Percentiles rank a stretch among this genome's conserved stretches.
phyloP scores from a whole-genome alignment of 1,140 invertebrate genomes.

The Leptopilina boulardi region DNA sequence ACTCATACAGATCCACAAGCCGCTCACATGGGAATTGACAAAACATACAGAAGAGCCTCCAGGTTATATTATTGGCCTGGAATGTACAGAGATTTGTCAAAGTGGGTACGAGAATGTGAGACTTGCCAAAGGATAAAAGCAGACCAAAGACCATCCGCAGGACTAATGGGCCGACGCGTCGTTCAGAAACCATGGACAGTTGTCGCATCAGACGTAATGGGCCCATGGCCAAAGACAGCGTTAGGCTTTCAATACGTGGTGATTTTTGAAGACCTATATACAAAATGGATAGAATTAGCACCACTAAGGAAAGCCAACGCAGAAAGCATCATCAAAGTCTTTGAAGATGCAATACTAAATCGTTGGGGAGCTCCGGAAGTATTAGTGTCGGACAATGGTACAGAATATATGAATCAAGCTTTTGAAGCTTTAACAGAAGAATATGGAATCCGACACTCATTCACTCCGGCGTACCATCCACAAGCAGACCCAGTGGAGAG shows the following conservation, averaged over 20 bases:
- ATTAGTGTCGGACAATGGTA: neutral
- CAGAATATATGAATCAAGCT: neutral
- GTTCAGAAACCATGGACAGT: conserved; percentile 55
- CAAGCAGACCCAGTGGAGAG: neutral
- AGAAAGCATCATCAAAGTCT: conserved; percentile 49
- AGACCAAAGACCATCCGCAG: conserved; percentile 49
- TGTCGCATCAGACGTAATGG: conserved; percentile 60
- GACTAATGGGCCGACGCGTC: conserved; percentile 54
- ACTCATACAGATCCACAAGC: conserved; percentile 22
- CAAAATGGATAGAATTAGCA: conserved; percentile 26
- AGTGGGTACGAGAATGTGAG: conserved; percentile 53
- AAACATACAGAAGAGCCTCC: conserved; percentile 50
- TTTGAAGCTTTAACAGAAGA: neutral
- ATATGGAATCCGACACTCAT: neutral
- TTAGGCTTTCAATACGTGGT: conserved; percentile 47
- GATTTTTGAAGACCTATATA: conserved; percentile 35
- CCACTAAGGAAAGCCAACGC: conserved; percentile 55
- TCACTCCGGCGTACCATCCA: neutral
- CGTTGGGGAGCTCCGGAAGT: conserved; percentile 61
- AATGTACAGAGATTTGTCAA: conserved; percentile 53
- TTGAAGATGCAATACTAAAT: conserved; percentile 59
- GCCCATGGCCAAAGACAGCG: conserved; percentile 58
- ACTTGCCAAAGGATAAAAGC: conserved; percentile 56
- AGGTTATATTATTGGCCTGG: conserved; percentile 60
- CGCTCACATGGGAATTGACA: conserved; percentile 52